Conservation (phyloP, 2,113 vertebrate species). For the Perccottus glenii region DNA sequence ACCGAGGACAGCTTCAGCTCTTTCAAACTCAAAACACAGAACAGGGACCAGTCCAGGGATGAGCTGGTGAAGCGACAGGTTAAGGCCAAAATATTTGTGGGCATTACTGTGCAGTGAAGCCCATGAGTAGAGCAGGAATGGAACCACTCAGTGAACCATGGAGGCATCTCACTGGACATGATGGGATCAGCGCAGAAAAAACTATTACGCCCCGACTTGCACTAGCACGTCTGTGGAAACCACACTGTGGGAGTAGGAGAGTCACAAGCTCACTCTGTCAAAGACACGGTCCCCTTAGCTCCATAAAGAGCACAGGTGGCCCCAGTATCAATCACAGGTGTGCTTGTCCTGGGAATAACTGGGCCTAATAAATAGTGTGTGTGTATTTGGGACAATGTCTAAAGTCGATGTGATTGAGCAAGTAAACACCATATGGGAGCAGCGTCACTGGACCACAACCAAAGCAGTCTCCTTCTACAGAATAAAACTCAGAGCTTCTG, state of each 20-base stretch:
- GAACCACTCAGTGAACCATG: slow-evolving; percentile 58
- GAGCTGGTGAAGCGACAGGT: slow-evolving; percentile 27
- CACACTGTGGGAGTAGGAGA: slow-evolving; percentile 19
- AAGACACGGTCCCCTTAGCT: slow-evolving; percentile 54
- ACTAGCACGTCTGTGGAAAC: slow-evolving; percentile 47
- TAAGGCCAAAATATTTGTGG: slow-evolving; percentile 31
- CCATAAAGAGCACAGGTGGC: slow-evolving; percentile 58
- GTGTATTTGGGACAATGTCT: slow-evolving; percentile 52
- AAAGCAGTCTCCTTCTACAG: slow-evolving; percentile 50
- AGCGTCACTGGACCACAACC: slow-evolving; percentile 56
- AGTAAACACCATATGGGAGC: slow-evolving; percentile 76
- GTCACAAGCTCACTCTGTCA: slow-evolving; percentile 28
- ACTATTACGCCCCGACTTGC: slow-evolving; percentile 41
- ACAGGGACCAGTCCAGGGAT: slow-evolving; percentile 13
- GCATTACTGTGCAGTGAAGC: slow-evolving; percentile 9
- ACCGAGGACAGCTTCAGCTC: slow-evolving; percentile 17
- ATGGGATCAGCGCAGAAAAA: slow-evolving; percentile 56
- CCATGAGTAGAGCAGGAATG: slow-evolving; percentile 32
- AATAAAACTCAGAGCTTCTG: slow-evolving; percentile 29
- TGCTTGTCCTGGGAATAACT: slow-evolving; percentile 51
- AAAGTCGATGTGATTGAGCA: slow-evolving; percentile 65
- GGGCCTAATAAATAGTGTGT: slow-evolving; percentile 33
- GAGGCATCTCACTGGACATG: slow-evolving; percentile 52
- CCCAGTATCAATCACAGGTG: slow-evolving; percentile 66
- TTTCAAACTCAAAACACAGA: slow-evolving; percentile 14